These are phyloP conservation scores for Pteronura brasiliensis DNA, from an alignment of 2,113 vertebrate species.

Conservation along the genomic window DNA sequence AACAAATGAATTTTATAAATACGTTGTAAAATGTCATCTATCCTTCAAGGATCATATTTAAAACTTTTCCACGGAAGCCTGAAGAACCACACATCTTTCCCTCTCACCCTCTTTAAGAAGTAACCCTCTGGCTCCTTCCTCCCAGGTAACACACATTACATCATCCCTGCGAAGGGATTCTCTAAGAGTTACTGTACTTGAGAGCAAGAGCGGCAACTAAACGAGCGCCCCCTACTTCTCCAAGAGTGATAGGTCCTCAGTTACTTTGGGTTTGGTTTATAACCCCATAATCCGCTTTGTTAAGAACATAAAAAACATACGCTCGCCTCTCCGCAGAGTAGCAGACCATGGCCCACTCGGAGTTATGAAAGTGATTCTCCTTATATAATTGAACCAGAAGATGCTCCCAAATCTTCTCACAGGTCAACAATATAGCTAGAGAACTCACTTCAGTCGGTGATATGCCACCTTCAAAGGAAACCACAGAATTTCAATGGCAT, in stretches of 20 bases:
- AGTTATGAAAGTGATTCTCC: background rate
- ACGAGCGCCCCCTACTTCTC: background rate
- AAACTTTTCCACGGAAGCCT: background rate
- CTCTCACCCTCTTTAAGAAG: background rate
- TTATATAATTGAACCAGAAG: background rate
- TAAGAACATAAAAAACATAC: background rate
- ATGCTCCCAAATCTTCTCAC: background rate
- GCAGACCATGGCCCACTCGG: background rate
- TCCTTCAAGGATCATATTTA: background rate
- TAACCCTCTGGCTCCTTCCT: background rate
- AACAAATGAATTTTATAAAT: background rate
- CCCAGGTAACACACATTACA: background rate
- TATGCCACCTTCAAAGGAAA: background rate
- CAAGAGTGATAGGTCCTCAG: background rate
- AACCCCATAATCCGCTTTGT: background rate
- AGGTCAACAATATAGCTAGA: background rate
- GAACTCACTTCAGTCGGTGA: background rate
- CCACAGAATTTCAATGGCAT: background rate
- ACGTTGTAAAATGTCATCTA: background rate
- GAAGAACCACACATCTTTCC: background rate
- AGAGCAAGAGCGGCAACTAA: background rate
- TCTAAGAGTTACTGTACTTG: background rate
- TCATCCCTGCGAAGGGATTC: background rate
- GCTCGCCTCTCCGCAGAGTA: background rate
- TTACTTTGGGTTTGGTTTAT: background rate